A percentile compares a stretch with the other conserved stretches of the same genome.
Evolutionary conservation across 2,113 vertebrate genomes (phyloP).

Genomic region (Atlantisia rogersi): DNA sequence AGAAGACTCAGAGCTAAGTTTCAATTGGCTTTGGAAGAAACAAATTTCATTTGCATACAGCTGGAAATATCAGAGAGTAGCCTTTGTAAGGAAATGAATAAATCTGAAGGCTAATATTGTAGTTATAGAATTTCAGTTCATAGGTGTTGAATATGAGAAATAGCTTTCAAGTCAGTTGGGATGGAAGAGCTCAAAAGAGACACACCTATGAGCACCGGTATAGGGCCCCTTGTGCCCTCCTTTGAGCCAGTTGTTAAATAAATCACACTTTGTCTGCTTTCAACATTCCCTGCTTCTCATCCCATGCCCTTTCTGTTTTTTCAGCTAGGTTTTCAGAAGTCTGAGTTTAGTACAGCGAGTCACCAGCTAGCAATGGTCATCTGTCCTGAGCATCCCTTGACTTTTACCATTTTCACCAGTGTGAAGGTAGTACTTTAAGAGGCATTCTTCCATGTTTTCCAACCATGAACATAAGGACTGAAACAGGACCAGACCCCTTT

Average conservation of each 20-base stretch:
- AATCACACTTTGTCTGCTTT: background rate
- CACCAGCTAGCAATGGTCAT: background rate
- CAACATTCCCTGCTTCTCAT: fast-evolving
- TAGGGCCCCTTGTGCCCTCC: background rate
- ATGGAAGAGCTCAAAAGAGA: background rate
- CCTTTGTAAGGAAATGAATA: background rate
- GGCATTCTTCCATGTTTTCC: background rate
- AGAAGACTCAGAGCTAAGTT: background rate
- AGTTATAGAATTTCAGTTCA: background rate
- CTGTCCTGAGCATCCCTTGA: background rate
- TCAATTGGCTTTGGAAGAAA: background rate
- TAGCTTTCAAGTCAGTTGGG: background rate
- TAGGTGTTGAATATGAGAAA: background rate
- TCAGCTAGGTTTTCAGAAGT: background rate
- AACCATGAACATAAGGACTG: background rate
- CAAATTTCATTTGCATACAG: background rate
- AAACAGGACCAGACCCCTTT: background rate
- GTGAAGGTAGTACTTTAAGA: background rate
- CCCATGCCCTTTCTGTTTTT: fast-evolving
- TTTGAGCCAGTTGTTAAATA: background rate
- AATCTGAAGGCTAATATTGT: background rate
- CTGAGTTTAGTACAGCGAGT: background rate
- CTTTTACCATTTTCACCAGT: background rate
- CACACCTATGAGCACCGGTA: fast-evolving
- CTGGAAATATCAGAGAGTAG: background rate